These are phyloP conservation scores for Sympetrum striolatum DNA, from an alignment of 2,888 invertebrate genomes.

Conservation along the genomic window DNA sequence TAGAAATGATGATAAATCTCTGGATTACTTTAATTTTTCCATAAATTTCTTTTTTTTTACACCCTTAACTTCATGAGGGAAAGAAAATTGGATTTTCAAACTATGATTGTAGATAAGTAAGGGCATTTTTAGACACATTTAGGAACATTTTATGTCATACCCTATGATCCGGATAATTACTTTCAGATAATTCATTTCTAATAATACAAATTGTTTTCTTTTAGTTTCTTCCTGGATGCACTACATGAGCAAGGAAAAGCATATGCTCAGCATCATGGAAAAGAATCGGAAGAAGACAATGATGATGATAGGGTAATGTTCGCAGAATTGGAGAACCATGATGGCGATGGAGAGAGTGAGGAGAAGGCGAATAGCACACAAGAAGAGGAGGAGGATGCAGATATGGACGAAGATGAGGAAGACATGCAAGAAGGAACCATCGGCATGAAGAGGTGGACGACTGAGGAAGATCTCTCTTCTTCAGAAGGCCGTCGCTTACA, in stretches of 20 bases:
- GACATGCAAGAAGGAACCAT: constrained; percentile 39
- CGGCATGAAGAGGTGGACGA: constrained; percentile 57
- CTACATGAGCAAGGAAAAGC: constrained; percentile 75
- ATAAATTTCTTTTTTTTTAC: too few relatives aligned
- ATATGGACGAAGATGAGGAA: constrained; percentile 35
- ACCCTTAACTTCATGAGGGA: too few relatives aligned
- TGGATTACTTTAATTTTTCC: too few relatives aligned
- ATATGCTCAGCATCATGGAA: constrained; percentile 47
- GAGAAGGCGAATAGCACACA: constrained; percentile 45
- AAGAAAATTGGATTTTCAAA: too few relatives aligned
- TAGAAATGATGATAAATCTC: too few relatives aligned
- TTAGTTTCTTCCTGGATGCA: constrained; percentile 69
- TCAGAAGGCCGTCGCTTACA: constrained; percentile 54
- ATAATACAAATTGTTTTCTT: constrained; percentile 45
- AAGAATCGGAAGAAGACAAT: background rate
- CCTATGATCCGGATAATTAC: too few relatives aligned
- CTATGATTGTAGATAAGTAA: too few relatives aligned
- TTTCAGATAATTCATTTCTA: too few relatives aligned
- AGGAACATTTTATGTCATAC: too few relatives aligned
- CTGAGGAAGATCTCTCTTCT: constrained; percentile 57
- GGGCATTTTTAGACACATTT: too few relatives aligned
- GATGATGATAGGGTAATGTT: constrained; percentile 1
- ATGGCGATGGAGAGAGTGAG: background rate
- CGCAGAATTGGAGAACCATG: background rate
- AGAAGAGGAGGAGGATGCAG: constrained; percentile 48